Evolutionary conservation across 23 tunicate genomes (phyloP), one percentile per base, ranked within the genome.

Genomic region (Trididemnum nubilum): DNA sequence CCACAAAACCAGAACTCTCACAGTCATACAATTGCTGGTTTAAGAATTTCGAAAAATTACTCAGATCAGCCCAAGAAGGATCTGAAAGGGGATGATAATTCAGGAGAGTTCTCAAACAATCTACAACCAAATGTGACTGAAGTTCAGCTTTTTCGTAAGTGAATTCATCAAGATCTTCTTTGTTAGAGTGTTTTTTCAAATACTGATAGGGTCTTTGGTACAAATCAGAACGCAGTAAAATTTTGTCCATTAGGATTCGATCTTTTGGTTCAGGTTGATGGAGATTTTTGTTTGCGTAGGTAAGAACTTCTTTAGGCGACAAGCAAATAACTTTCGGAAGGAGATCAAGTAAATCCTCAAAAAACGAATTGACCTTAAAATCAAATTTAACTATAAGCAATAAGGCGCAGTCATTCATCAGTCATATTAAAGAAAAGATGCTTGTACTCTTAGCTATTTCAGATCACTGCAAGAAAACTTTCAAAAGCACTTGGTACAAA

Each of bases 201-300:
- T 84, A 84, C 65, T 84, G 88, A 33, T 26, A 64, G 1, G 88
- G 88, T 18, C 88, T 36, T 63, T 84, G 88, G 30, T 50, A 76
- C 73, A 76, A 40, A 15, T 76, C 81, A 37, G 26, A 12, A 12
- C 29, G 67, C 26, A 87, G 58, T 39, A 65, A 34, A 3, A 38
- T 49, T 25, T 28, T 51, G 34, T 87, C 92, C 82, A 87, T 87
- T 7, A 65, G 33, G 31, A 59, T 59, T 2, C 38, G 76, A 32
- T 81, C 27, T 0, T 23, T 2, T 5, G 65, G 66, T 44, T 44
- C 15, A 7, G 36, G 4, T 29, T 21, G 81, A 51, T 25, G 52
- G 21, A 67, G 39, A 38, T 72, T 36, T 0, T 51, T 69, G 0
- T 37, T 19, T 2, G 73, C 2, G 23, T 35, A 28, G 2, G 27